A percentile compares a stretch with the other conserved stretches of the same genome.
phyloP scores from a whole-genome alignment of 2,888 invertebrate species.

The Dusona sp. region DNA sequence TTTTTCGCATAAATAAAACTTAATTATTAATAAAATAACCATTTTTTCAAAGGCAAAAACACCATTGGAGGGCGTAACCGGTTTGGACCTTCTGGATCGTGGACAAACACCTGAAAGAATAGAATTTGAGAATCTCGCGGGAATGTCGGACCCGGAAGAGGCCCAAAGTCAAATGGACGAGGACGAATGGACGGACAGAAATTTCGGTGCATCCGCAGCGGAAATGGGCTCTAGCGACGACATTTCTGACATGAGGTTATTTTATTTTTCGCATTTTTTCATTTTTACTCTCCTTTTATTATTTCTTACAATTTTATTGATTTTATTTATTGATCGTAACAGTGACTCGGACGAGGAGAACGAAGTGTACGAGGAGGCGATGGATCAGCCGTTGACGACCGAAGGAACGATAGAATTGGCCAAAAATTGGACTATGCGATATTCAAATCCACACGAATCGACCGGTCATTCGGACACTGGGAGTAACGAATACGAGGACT shows the following conservation, averaged over 20 bases:
- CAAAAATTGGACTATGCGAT: slow-evolving; percentile 88
- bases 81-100: slow-evolving; percentile 86
- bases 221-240: slow-evolving; percentile 89
- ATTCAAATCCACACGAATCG: slow-evolving; percentile 83
- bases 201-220: slow-evolving; percentile 93
- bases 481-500: slow-evolving; percentile 86
- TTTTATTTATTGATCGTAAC: slow-evolving; percentile 51
- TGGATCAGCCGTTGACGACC: slow-evolving; percentile 88
- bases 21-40: background rate
- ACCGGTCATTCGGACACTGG: slow-evolving; percentile 83
- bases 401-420: slow-evolving; percentile 90
- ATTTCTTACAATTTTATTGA: background rate
- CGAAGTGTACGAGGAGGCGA: slow-evolving; percentile 89
- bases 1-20: background rate
- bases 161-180: slow-evolving; percentile 94
- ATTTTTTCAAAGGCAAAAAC: slow-evolving; percentile 75
- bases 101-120: slow-evolving; percentile 92
- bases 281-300: background rate
- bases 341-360: slow-evolving; percentile 89
- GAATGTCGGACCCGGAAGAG: slow-evolving; percentile 88
- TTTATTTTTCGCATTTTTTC: background rate
- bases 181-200: slow-evolving; percentile 97
- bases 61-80: slow-evolving; percentile 84
- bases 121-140: slow-evolving; percentile 91
- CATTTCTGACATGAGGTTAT: slow-evolving; percentile 86